Conservation (phyloP, 2,888 invertebrate genomes). For the Napeogenes inachia region DNA sequence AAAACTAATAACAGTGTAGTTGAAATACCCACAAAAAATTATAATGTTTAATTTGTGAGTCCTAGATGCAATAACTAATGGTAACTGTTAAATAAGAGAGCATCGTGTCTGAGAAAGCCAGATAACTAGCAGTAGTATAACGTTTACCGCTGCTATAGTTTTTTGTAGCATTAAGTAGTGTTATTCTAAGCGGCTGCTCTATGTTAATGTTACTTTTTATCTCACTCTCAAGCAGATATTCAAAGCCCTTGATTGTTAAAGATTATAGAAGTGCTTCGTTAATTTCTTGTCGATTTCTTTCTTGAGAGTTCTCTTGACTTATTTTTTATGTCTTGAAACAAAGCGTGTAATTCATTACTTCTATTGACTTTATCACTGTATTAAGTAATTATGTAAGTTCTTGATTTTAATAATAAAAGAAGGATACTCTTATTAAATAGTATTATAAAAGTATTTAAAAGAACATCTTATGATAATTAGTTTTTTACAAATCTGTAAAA, state of each 20-base stretch:
- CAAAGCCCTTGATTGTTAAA: constrained; percentile 26
- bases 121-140: constrained; percentile 41
- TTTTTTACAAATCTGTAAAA: no score
- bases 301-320: constrained; percentile 7
- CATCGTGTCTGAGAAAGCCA: constrained; percentile 30
- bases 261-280: constrained; percentile 21
- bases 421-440: no score
- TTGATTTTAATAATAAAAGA: no score
- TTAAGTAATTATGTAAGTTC: no score
- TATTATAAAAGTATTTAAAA: no score
- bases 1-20: no score
- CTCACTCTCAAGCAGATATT: constrained; percentile 24
- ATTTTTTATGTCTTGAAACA: neutral
- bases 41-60: no score
- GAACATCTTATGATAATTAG: no score
- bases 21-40: no score
- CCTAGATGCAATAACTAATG: neutral
- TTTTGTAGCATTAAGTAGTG: constrained; percentile 58
- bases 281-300: constrained; percentile 16
- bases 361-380: no score
- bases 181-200: constrained; percentile 55
- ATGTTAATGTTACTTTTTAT: constrained; percentile 34
- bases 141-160: constrained; percentile 53
- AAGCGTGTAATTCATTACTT: neutral
- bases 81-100: constrained; percentile 16